Conservation (phyloP, 92 coral and sea anemone genomes). For the Paragorgia papillata region DNA sequence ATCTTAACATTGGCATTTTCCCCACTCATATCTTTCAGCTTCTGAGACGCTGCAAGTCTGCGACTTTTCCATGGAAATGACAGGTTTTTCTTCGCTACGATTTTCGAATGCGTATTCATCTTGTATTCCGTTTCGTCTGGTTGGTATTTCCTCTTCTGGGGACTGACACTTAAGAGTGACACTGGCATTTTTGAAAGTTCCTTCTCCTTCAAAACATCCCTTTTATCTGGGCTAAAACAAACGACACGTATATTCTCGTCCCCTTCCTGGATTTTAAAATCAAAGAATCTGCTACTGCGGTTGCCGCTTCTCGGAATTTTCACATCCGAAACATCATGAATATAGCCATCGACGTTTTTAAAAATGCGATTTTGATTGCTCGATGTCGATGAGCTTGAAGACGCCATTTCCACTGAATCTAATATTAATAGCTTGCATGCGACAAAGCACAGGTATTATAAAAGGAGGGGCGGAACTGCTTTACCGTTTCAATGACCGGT, state of each 20-base stretch:
- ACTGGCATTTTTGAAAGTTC: conserved; percentile 45
- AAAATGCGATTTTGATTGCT: neutral
- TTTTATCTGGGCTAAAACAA: conserved; percentile 45
- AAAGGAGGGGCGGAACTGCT: too few relatives aligned
- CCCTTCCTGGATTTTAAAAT: conserved; percentile 43
- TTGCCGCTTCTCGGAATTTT: conserved; percentile 35
- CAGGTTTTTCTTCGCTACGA: conserved; percentile 35
- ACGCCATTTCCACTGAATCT: too few relatives aligned
- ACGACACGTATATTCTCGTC: conserved; percentile 40
- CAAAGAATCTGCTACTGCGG: conserved; percentile 47
- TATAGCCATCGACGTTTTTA: conserved; percentile 47
- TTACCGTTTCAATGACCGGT: too few relatives aligned
- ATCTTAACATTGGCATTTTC: neutral
- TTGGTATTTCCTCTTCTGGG: conserved; percentile 37
- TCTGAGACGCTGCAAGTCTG: neutral
- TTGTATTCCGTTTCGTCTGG: conserved; percentile 47
- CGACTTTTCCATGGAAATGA: conserved; percentile 52
- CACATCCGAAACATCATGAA: conserved; percentile 45
- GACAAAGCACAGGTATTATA: too few relatives aligned
- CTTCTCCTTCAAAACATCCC: conserved; percentile 37
- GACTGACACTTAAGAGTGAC: conserved; percentile 20
- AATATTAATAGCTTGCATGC: too few relatives aligned
- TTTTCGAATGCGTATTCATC: conserved; percentile 42
- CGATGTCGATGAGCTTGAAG: neutral
- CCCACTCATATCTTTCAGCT: conserved; percentile 39